Conservation (phyloP, 2,113 vertebrate genomes). For the Dendrocopos noguchii region DNA sequence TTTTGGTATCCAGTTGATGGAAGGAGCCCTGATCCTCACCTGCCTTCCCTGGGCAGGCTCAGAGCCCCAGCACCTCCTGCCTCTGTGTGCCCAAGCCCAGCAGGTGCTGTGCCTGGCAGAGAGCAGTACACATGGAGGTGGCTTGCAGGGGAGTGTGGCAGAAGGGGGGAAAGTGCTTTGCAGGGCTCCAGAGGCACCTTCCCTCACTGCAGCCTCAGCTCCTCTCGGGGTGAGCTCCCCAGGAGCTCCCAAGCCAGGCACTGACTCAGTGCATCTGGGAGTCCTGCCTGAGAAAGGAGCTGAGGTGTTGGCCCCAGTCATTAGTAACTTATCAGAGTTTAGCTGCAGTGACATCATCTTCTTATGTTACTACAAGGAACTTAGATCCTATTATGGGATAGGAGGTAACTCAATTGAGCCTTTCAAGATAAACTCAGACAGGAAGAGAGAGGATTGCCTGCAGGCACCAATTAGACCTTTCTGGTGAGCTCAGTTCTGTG, state of each 20-base stretch:
- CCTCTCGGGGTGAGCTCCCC: accelerated
- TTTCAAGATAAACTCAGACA: constrained; percentile 73
- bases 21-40: neutral
- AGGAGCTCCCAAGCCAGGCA: neutral
- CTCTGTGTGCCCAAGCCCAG: neutral
- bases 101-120: neutral
- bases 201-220: accelerated
- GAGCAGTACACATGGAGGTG: neutral
- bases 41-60: neutral
- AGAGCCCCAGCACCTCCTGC: neutral
- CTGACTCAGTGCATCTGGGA: constrained; percentile 19
- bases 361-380: constrained; percentile 66
- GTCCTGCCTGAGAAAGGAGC: constrained; percentile 29
- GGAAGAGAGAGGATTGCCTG: constrained; percentile 59
- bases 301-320: constrained; percentile 38
- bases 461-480: constrained; percentile 58
- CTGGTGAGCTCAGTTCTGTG: constrained; percentile 61
- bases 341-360: constrained; percentile 64
- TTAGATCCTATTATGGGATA: constrained; percentile 48
- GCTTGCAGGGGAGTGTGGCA: neutral
- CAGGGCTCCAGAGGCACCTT: accelerated
- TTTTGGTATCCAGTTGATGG: neutral
- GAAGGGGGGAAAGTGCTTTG: neutral
- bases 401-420: constrained; percentile 57
- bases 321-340: constrained; percentile 10